Percentiles rank a stretch among this genome's conserved stretches.
Evolutionary conservation across 2,888 invertebrate genomes (phyloP).

Genomic region (Exocentrus adspersus): DNA sequence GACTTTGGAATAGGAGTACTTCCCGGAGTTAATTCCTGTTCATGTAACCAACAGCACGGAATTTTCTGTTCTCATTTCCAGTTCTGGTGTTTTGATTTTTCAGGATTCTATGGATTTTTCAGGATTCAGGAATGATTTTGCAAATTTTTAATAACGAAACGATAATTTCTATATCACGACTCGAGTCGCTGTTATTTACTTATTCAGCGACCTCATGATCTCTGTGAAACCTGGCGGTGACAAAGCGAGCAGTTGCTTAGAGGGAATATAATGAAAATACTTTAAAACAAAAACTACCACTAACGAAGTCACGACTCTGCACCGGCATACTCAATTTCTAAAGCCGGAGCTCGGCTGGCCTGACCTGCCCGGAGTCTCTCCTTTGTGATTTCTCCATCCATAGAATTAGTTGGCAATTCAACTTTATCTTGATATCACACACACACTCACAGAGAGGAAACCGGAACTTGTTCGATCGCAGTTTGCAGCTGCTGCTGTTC

Average conservation of each 20-base stretch:
- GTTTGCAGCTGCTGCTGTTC: constrained; percentile 2
- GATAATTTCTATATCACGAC: too few relatives aligned
- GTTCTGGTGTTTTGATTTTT: too few relatives aligned
- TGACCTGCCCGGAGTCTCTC: constrained; percentile 7
- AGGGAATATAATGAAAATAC: background rate
- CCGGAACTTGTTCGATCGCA: constrained; percentile 20
- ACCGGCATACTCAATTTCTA: constrained; percentile 13
- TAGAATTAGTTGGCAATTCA: constrained; percentile 28
- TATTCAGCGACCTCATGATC: background rate
- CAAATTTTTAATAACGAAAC: too few relatives aligned
- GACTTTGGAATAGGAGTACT: too few relatives aligned
- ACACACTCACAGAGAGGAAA: background rate
- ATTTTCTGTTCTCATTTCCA: too few relatives aligned
- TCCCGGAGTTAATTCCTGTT: too few relatives aligned
- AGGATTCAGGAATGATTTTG: too few relatives aligned
- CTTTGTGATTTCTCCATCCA: constrained; percentile 27
- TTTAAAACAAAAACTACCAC: background rate
- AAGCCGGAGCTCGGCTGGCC: constrained; percentile 9
- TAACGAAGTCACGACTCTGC: background rate
- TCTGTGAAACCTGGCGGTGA: background rate
- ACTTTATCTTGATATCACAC: constrained; percentile 24
- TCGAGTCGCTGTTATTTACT: too few relatives aligned
- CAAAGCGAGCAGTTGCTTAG: background rate
- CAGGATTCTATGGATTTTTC: too few relatives aligned
- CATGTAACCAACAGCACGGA: too few relatives aligned